Evolutionary conservation across 1,140 invertebrate species (phyloP).

Genomic region (Harpegnathos saltator): DNA sequence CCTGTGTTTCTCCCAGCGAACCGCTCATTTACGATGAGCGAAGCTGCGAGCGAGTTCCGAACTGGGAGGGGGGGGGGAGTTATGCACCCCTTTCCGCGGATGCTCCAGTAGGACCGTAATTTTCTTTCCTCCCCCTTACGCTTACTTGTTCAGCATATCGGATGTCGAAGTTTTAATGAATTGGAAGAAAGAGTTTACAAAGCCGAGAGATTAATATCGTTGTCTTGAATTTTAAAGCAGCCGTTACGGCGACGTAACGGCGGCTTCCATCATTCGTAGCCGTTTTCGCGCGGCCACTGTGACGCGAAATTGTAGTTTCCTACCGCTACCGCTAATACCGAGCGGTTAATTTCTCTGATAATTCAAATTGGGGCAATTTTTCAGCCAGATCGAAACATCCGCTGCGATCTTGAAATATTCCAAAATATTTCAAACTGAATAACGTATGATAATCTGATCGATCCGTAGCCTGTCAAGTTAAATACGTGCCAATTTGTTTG

Average conservation of each 20-base stretch:
- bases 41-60: constrained; percentile 51
- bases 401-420: neutral
- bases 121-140: constrained; percentile 28
- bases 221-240: constrained; percentile 57
- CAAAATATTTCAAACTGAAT: neutral
- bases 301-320: neutral
- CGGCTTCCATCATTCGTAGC: constrained; percentile 58
- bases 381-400: neutral
- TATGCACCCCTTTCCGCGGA: constrained; percentile 22
- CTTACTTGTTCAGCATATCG: constrained; percentile 58
- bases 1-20: constrained; percentile 30
- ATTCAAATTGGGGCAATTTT: constrained; percentile 14
- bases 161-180: constrained; percentile 72
- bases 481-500: neutral
- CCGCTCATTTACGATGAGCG: neutral
- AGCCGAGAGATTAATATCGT: constrained; percentile 67
- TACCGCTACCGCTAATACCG: neutral
- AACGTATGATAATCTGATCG: neutral
- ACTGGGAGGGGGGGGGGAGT: constrained; percentile 45
- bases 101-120: constrained; percentile 53
- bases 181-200: constrained; percentile 71
- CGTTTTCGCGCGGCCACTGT: constrained; percentile 32
- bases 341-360: constrained; percentile 20
- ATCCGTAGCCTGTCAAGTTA: neutral
- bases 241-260: constrained; percentile 62